Conservation (phyloP, 2,888 invertebrate species). For the Cephus runcator region DNA sequence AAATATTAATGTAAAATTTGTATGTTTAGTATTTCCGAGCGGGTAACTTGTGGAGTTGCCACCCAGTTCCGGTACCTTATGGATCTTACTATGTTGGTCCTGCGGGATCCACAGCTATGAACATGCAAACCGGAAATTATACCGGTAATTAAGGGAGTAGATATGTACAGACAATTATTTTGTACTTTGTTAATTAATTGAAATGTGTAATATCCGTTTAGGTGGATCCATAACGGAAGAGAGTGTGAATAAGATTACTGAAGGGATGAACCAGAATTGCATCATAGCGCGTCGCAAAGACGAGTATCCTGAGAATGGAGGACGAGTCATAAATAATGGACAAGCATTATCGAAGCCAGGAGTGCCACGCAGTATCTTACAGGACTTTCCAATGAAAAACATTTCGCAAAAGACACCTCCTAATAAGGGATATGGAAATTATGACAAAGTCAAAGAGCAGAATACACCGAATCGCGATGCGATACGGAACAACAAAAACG, state of each 20-base stretch:
- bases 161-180: no score
- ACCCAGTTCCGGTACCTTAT: constrained; percentile 31
- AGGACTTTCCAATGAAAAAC: constrained; percentile 12
- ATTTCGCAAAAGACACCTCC: constrained; percentile 14
- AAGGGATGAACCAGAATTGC: neutral
- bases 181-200: no score
- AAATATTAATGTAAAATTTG: constrained; percentile 2
- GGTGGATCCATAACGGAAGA: no score
- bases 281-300: constrained; percentile 21
- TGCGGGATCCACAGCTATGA: constrained; percentile 7
- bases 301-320: constrained; percentile 6
- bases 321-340: neutral
- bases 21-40: constrained; percentile 44
- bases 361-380: neutral
- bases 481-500: constrained; percentile 21
- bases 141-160: constrained; percentile 8
- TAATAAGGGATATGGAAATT: neutral
- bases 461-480: neutral
- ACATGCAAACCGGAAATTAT: constrained; percentile 12
- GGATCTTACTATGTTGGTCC: constrained; percentile 32
- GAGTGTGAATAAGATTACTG: constrained; percentile 1
- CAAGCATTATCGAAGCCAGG: neutral
- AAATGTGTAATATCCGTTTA: no score
- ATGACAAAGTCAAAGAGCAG: constrained; percentile 2
- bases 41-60: constrained; percentile 42